Base-by-base conservation (phyloP, 2,888 invertebrate species). In the Napeogenes sylphis region DNA sequence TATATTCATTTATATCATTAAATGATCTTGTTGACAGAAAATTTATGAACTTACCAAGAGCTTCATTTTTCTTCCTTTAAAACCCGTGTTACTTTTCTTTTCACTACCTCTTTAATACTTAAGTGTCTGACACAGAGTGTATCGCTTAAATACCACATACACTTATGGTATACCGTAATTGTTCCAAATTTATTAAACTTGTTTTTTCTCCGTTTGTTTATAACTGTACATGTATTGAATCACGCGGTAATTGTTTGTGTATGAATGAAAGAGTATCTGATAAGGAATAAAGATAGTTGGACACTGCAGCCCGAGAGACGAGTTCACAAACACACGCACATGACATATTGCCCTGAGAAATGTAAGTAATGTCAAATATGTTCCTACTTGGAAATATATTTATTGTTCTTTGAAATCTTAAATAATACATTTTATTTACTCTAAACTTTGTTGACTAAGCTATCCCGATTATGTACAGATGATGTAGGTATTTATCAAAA, bases 211-310 rank as follows among this genome's bases (percentile, higher is more conserved):
- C 14, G 33, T 55, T 35, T 14, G 14, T 35, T 35, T 12, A 14
- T 55, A 55, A 55, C 38, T 55, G 38, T 35, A 35, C 35, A 32
- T 8, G 13, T 35, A 55, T n/a, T 4, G n/a, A 55, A 35, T 55
- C 4, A 35, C 8, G 35, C 5, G 35, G 14, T 35, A 42, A 55
- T 55, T 38, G 14, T 38, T 35, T 35, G n/a, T 35, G 35, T 4
- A 33, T n/a, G 8, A n/a, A 30, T 14, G 21, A 21, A 21, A 21
- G 21, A 30, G 3, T 35, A 55, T 35, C 38, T n/a, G 33, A 55
- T 55, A 35, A 55, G 33, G 4, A 3, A 14, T 8, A 30, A 1
- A 6, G 42, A 42, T 42, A 51, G 30, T 30, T 5, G 51, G 30
- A 30, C 30, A 51, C 51, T 51, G 30, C 8, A n/a, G 0, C 8